These are phyloP conservation scores for Diarsia rubi DNA, from an alignment of 2,888 invertebrate species.

Conservation along the genomic window DNA sequence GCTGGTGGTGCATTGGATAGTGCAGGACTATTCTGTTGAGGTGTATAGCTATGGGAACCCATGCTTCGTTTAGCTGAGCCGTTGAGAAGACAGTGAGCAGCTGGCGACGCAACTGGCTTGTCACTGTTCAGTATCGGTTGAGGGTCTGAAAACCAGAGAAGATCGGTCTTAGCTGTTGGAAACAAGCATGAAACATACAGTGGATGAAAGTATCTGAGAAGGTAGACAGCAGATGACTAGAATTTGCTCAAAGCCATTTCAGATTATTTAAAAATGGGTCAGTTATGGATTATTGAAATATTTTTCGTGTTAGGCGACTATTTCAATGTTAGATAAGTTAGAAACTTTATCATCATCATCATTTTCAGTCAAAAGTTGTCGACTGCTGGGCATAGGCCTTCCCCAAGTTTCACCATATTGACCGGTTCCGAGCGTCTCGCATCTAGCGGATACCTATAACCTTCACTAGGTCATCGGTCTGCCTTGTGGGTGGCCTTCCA, in stretches of 20 bases:
- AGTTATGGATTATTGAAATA: not conserved
- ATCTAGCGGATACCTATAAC: no score
- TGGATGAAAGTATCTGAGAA: not conserved
- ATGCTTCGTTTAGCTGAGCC: slow-evolving; percentile 93
- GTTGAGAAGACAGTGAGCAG: slow-evolving; percentile 94
- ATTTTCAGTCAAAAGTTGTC: no score
- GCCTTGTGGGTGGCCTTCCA: no score
- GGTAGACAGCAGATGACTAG: not conserved
- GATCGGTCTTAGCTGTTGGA: not conserved
- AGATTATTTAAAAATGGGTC: not conserved
- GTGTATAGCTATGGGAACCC: slow-evolving; percentile 94
- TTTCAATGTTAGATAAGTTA: not conserved
- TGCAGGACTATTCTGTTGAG: slow-evolving; percentile 91
- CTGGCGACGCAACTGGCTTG: slow-evolving; percentile 94
- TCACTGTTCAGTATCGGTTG: slow-evolving; percentile 72
- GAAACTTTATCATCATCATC: no score
- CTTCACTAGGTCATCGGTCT: no score
- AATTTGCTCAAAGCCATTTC: not conserved
- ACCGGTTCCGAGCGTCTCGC: no score
- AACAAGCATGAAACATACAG: not conserved
- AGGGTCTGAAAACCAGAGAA: slow-evolving; percentile 71
- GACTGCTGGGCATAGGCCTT: no score
- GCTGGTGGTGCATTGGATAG: slow-evolving; percentile 88
- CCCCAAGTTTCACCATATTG: no score
- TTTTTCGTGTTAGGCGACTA: not conserved